A percentile compares a stretch with the other conserved stretches of the same genome.
phyloP scores from a whole-genome alignment of 2,888 invertebrate genomes.

The Callinectes sapidus region DNA sequence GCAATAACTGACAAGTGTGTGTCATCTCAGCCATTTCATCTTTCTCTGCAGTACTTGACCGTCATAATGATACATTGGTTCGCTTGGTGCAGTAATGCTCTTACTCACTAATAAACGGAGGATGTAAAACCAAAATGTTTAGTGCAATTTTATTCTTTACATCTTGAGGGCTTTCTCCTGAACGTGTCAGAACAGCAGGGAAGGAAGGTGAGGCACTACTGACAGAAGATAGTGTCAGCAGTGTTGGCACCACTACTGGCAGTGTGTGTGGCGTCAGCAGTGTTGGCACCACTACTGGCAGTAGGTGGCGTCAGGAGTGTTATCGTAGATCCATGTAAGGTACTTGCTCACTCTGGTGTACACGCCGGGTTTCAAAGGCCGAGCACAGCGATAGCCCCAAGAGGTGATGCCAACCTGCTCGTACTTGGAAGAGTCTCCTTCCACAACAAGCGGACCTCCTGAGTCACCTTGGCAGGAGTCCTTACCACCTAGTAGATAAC shows the following conservation, averaged over 20 bases:
- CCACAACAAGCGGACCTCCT: conserved; percentile 34
- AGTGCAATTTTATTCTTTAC: no score
- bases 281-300: not conserved
- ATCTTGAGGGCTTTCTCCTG: no score
- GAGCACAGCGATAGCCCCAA: conserved; percentile 13
- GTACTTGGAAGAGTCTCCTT: not conserved
- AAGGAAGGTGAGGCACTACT: not conserved
- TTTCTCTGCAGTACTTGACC: no score
- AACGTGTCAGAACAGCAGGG: no score
- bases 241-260: not conserved
- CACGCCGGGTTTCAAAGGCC: not conserved
- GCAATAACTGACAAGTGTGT: no score
- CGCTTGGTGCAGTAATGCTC: no score
- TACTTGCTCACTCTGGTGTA: conserved; percentile 18
- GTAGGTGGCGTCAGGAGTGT: conserved; percentile 43
- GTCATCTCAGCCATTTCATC: no score
- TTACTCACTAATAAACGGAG: no score
- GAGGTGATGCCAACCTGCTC: conserved; percentile 38
- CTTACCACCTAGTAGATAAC: conserved; percentile 76
- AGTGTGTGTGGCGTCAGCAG: not conserved
- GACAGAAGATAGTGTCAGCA: not conserved
- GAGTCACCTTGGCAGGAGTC: conserved; percentile 81
- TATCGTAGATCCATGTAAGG: conserved; percentile 2
- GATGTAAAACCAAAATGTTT: no score
- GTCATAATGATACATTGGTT: no score